These are phyloP conservation scores for Gorsachius goisagi DNA, from an alignment of 2,113 vertebrate genomes.

Conservation along the genomic window DNA sequence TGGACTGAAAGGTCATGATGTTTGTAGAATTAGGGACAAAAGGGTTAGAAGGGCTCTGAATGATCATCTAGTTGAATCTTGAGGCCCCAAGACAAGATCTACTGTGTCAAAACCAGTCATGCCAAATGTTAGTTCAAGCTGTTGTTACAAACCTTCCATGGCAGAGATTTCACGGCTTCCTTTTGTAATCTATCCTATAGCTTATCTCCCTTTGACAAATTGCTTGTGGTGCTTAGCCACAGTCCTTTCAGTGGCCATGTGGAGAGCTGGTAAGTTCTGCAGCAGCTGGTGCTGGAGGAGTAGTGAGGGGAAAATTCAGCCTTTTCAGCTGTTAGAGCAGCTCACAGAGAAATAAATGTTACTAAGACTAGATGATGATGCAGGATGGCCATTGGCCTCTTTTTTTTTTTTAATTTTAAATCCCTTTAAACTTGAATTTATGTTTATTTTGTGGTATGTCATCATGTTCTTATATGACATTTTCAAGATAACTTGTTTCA, in stretches of 20 bases:
- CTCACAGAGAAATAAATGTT: neutral
- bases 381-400: neutral
- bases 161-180: neutral
- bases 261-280: neutral
- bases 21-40: neutral
- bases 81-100: neutral
- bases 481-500: neutral
- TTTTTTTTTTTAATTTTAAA: neutral
- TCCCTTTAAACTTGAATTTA: neutral
- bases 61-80: neutral
- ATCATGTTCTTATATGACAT: neutral
- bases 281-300: neutral
- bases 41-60: neutral
- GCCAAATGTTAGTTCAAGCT: neutral
- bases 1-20: neutral
- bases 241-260: neutral
- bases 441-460: neutral
- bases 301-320: neutral
- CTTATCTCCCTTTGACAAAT: neutral
- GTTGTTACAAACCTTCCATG: neutral
- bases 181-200: neutral
- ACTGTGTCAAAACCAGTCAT: neutral
- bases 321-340: neutral
- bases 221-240: neutral
- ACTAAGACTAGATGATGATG: neutral